These are phyloP conservation scores for Tenthredo amoena DNA, from an alignment of 2,888 invertebrate species.

Conservation along the genomic window DNA sequence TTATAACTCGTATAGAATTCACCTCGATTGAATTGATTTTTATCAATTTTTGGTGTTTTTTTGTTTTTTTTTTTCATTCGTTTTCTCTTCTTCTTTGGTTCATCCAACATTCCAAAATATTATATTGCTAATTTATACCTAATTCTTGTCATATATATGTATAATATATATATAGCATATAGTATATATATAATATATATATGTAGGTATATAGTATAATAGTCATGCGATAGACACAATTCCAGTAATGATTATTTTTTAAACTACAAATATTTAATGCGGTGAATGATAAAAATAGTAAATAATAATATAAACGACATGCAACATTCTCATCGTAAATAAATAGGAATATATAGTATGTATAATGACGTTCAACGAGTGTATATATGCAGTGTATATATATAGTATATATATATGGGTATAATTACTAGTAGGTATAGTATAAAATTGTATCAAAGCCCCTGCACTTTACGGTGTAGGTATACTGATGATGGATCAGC, in stretches of 20 bases:
- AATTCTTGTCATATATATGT: not conserved
- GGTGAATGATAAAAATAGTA: conserved; percentile 17
- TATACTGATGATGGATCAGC: not conserved
- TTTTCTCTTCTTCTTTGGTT: not conserved
- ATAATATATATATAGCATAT: not conserved
- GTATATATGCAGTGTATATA: not conserved
- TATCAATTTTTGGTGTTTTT: not conserved
- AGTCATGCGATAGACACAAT: conserved; percentile 34
- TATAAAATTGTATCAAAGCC: not conserved
- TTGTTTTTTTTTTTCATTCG: no score
- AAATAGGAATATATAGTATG: not conserved
- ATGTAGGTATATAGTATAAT: not conserved
- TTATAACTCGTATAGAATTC: no score
- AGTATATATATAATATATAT: not conserved
- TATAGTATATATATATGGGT: not conserved
- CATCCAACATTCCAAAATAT: not conserved
- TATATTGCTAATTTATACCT: not conserved
- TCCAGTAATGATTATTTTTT: conserved; percentile 23
- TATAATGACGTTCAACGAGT: conserved; percentile 15
- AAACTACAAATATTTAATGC: conserved; percentile 36
- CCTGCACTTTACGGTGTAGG: not conserved
- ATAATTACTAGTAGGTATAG: not conserved
- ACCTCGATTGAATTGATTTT: not conserved
- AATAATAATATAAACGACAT: conserved; percentile 56
- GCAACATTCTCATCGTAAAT: conserved; percentile 66